Conservation (phyloP, 2,797 vertebrate species). For the Pyrrhura leucotis region DNA sequence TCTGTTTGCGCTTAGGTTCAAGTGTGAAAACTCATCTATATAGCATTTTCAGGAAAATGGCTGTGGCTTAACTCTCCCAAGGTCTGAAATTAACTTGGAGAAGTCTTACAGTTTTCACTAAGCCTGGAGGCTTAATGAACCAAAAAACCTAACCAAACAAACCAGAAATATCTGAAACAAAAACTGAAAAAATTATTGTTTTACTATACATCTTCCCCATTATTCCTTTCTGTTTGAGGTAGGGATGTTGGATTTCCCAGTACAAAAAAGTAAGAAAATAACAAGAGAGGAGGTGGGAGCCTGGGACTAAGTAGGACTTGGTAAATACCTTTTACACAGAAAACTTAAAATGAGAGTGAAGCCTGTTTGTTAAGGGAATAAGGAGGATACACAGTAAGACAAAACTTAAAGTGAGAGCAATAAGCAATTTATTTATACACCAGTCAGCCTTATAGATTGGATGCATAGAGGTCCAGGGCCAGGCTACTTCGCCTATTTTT, state of each 20-base stretch:
- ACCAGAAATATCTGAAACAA: background rate
- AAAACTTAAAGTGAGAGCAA: background rate
- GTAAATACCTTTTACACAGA: background rate
- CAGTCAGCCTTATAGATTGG: accelerated
- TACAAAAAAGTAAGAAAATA: background rate
- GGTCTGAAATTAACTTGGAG: background rate
- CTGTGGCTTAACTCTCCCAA: background rate
- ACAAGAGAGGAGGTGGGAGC: no score
- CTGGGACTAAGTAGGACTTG: background rate
- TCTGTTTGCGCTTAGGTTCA: background rate
- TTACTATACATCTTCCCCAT: background rate
- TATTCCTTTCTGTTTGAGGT: background rate
- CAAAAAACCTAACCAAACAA: background rate
- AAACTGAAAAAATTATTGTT: background rate
- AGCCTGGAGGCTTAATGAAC: accelerated
- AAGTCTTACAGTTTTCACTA: background rate
- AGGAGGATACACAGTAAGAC: background rate
- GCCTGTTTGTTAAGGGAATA: background rate
- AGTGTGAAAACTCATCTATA: background rate
- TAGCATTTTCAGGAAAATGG: background rate
- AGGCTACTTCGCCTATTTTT: background rate
- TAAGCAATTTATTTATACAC: background rate
- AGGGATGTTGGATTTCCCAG: background rate
- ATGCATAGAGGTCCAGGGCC: background rate
- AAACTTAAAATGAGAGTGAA: background rate